A percentile compares a stretch with the other conserved stretches of the same genome.
These are phyloP conservation scores for Octonoba sinensis DNA, from an alignment of 2,888 invertebrate species.

Conservation along the genomic window DNA sequence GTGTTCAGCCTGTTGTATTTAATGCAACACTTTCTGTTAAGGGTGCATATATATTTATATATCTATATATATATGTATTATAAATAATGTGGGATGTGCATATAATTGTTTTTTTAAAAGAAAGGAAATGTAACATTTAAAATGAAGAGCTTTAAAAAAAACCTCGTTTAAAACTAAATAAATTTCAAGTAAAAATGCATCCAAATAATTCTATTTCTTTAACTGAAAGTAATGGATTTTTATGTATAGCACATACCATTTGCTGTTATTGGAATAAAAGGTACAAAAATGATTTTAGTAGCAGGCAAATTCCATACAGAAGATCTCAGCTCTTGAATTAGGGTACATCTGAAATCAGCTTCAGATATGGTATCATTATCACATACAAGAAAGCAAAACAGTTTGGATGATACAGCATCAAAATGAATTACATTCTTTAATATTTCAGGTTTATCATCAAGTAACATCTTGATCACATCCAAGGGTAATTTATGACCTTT, in stretches of 20 bases:
- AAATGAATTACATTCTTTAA: constrained; percentile 23
- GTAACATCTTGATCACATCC: constrained; percentile 2
- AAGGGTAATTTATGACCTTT: constrained; percentile 79
- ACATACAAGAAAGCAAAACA: constrained; percentile 29
- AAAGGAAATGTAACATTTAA: no score
- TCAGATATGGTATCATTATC: neutral
- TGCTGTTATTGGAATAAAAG: constrained; percentile 69
- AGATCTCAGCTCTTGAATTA: constrained; percentile 4
- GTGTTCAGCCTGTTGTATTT: no score
- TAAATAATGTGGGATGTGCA: no score
- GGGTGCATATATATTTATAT: no score
- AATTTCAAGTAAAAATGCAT: no score
- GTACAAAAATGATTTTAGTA: constrained; percentile 68
- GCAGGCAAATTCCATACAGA: constrained; percentile 61
- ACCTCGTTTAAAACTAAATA: no score
- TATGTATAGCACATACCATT: constrained; percentile 68
- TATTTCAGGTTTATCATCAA: constrained; percentile 25
- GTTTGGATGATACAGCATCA: constrained; percentile 9
- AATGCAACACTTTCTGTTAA: no score
- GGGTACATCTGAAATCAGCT: constrained; percentile 5
- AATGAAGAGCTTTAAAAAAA: no score
- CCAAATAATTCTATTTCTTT: no score
- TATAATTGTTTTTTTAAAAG: no score
- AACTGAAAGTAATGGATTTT: no score
- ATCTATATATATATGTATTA: no score